These are phyloP conservation scores for Mercenaria mercenaria DNA, from an alignment of 1,140 invertebrate species.

Conservation along the genomic window DNA sequence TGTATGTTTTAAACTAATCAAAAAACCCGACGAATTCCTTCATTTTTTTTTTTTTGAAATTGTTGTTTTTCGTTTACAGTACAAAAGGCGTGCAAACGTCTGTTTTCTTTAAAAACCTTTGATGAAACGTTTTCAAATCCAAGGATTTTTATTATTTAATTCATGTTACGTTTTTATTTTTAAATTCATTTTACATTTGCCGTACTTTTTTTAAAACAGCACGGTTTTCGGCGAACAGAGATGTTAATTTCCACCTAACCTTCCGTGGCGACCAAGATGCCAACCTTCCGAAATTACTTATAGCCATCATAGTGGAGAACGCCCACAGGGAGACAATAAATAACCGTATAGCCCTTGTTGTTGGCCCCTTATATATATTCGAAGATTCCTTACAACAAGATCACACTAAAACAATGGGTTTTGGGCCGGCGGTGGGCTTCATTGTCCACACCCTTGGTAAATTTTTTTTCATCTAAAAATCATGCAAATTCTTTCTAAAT, in stretches of 20 bases:
- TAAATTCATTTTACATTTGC: no score
- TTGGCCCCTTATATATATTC: constrained; percentile 52
- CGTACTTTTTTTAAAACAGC: constrained; percentile 42
- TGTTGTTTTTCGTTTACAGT: no score
- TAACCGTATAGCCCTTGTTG: constrained; percentile 49
- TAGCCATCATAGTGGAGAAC: constrained; percentile 59
- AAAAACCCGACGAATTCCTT: no score
- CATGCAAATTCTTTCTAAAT: background rate
- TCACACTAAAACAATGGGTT: constrained; percentile 5
- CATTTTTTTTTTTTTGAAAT: no score
- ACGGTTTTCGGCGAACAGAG: constrained; percentile 8
- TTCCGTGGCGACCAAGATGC: constrained; percentile 60
- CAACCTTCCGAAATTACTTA: constrained; percentile 41
- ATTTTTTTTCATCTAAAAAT: background rate
- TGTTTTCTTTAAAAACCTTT: no score
- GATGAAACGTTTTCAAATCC: no score
- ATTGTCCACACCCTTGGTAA: constrained; percentile 21
- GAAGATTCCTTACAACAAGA: constrained; percentile 60
- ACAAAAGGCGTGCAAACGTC: no score
- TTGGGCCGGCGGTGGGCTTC: constrained; percentile 39
- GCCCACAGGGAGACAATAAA: constrained; percentile 52
- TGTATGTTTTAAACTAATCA: no score
- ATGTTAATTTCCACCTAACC: constrained; percentile 55
- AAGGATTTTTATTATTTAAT: no score
- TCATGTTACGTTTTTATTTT: no score